phyloP scores from a whole-genome alignment of 2,797 vertebrate species.

The Mormyrus hasselquistii region DNA sequence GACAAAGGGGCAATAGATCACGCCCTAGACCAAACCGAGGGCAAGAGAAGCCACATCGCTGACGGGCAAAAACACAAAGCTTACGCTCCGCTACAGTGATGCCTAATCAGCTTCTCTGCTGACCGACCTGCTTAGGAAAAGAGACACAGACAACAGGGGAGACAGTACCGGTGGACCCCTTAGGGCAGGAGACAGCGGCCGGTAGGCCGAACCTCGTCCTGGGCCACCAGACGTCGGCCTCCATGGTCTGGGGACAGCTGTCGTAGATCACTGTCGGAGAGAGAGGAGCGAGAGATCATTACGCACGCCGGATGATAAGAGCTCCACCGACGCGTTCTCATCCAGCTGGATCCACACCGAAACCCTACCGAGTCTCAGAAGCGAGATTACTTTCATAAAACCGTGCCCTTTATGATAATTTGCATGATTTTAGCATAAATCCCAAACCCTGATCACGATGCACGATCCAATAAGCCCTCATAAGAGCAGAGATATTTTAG shows the following conservation, averaged over 20 bases:
- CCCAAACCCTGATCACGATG: not conserved
- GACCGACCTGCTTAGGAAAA: not conserved
- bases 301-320: too few species aligned
- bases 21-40: not conserved
- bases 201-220: constrained; percentile 89
- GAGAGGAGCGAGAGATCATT: not conserved
- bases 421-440: not conserved
- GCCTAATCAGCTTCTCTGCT: not conserved
- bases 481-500: not conserved
- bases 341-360: not conserved
- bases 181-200: constrained; percentile 84
- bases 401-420: not conserved
- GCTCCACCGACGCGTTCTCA: not conserved
- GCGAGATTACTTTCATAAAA: not conserved
- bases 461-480: not conserved
- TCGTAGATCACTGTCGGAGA: constrained; percentile 82
- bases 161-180: constrained; percentile 73
- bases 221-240: constrained; percentile 92
- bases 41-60: not conserved
- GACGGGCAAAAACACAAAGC: not conserved
- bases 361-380: not conserved
- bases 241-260: constrained; percentile 87
- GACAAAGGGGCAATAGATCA: not conserved
- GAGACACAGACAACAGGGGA: not conserved
- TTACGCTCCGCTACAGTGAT: not conserved